Base-by-base conservation (phyloP, 2,113 vertebrate genomes). In the Patagioenas fasciata region DNA sequence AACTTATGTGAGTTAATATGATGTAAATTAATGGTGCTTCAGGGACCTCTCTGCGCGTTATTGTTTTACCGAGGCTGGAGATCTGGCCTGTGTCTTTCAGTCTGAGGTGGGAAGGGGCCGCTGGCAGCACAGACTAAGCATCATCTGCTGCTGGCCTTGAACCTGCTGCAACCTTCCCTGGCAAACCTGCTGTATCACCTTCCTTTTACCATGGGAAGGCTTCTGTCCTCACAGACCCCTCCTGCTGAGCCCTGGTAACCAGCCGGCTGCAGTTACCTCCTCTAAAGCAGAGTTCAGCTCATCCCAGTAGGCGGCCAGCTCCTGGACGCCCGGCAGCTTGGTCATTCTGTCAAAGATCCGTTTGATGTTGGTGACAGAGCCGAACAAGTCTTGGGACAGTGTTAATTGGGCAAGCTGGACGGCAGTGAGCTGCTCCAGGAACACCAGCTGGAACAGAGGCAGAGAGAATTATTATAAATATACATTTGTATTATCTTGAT, bases 391-490 rank as follows among this genome's bases (percentile, higher is more conserved):
- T 31, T 34, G 44, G 8, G 26, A 81, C 16, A 91, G 29, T 1
- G 88, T 85, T 48, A 82, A 38, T 57, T 95, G 80, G 61, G 83
- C 88, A 4, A 95, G 79, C 65, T 97, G 96, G 36, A 34, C 4
- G 1, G 85, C 34, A 2, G 81, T 91, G 36, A 97, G 60, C 10
- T 93, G 74, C 26, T 34, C 20, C 31, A 95, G 21, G n/a, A 51
- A 1, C 0, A 32, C 74, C 57, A 74, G 19, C 95, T 96, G 44
- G 29, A 87, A 80, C 25, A 47, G 28, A 54, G 16, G 69, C 15
- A 36, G 58, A 69, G 26, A 44, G 36, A 53, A 29, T 34, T 23
- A 26, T 24, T 48, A 7, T 26, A 32, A 57, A 4, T 23, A 47
- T 9, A 42, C 19, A 18, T 24, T 25, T 42, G n/a, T 29, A 14